phyloP scores from a whole-genome alignment of 2,113 vertebrate genomes.

The Atractosteus spatula region DNA sequence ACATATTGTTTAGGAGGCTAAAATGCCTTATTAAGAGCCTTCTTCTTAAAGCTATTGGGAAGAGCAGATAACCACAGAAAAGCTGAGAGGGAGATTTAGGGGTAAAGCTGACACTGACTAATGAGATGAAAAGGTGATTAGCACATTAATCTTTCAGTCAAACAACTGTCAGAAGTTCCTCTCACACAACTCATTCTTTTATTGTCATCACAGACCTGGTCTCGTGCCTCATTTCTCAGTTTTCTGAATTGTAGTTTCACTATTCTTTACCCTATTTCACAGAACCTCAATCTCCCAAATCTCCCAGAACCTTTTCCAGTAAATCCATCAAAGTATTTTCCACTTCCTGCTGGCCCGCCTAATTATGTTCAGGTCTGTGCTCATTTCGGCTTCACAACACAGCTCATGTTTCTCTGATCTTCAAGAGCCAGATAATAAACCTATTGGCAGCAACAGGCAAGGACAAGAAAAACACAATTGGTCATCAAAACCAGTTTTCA shows the following conservation, averaged over 20 bases:
- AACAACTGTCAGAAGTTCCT: not conserved
- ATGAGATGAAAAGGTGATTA: constrained; percentile 5
- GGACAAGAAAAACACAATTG: too few species aligned
- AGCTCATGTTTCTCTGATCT: not conserved
- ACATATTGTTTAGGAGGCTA: too few species aligned
- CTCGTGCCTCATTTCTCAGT: too few species aligned
- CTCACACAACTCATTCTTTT: not conserved
- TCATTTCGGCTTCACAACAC: not conserved
- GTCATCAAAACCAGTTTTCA: too few species aligned
- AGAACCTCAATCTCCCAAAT: not conserved
- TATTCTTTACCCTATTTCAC: not conserved
- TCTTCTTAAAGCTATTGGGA: not conserved
- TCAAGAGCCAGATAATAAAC: not conserved
- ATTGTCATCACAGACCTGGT: too few species aligned
- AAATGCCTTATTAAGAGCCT: not conserved
- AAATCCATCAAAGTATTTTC: not conserved
- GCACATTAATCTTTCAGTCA: not conserved
- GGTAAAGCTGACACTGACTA: not conserved
- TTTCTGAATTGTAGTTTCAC: not conserved
- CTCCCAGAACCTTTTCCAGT: not conserved
- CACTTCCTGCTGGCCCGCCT: not conserved
- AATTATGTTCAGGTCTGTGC: not conserved
- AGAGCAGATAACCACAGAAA: not conserved
- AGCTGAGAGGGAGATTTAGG: not conserved
- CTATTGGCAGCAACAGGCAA: too few species aligned